Base-by-base conservation (phyloP, 2,113 vertebrate genomes). In the Arothron firmamentum region DNA sequence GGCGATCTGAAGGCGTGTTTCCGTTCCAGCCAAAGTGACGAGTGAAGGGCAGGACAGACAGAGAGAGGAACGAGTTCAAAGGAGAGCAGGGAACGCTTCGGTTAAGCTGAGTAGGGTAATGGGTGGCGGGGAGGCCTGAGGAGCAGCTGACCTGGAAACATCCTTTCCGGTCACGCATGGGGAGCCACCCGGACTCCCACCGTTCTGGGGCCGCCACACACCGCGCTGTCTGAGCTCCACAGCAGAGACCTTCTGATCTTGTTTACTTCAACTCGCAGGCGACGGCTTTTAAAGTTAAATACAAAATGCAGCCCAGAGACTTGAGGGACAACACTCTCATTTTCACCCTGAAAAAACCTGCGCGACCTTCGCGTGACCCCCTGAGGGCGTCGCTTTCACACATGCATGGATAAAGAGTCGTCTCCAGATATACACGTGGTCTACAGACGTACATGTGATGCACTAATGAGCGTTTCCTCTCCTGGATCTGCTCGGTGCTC, bases 131-230 rank as follows among this genome's bases (percentile, higher is more conserved):
- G 78, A 81, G 61, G 74, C 64, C 77, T 75, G 76, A 82, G 54
- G 52, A 80, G 52, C 55, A 86, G 83, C 70, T 90, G 88, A 88
- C 88, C 90, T 90, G 86, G 82, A 91, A 90, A 91, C 70, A 81
- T 67, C 63, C 65, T 50, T 59, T 68, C 54, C 19, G 18, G 10
- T 74, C 80, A 80, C 51, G 59, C 67, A 65, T 48, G 67, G 47
- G 65, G 62, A 71, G 65, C 63, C 59, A 52, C 71, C 43, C 54
- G 16, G 38, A 47, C 68, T 52, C 71, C 67, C 52, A 21, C 66
- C 77, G 74, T 43, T 71, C 62, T 31, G 51, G 46, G 66, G 38
- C 65, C 38, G 52, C 74, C 77, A 64, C 72, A 65, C 65, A 41
- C 65, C 63, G 54, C 6, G 55, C 60, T 13, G 28, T 18, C 48